phyloP scores from a whole-genome alignment of 2,888 invertebrate genomes.

The Pherbina coryleti region DNA sequence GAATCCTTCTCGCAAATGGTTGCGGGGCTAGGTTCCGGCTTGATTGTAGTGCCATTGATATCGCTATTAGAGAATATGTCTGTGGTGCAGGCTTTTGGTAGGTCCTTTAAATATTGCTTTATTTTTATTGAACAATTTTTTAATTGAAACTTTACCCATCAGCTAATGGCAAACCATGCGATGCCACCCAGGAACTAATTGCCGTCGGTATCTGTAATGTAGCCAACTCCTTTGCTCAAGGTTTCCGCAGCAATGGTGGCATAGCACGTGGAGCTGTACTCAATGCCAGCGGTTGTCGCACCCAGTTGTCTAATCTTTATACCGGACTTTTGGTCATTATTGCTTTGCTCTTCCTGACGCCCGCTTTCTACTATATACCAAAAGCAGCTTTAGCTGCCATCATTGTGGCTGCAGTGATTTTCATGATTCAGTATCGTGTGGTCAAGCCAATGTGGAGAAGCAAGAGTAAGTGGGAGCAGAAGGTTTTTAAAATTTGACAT shows the following conservation, averaged over 20 bases:
- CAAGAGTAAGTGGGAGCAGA: constrained; percentile 76
- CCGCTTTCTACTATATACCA: constrained; percentile 89
- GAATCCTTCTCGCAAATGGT: constrained; percentile 79
- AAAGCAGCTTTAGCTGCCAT: constrained; percentile 89
- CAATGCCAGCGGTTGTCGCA: constrained; percentile 89
- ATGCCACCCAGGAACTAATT: constrained; percentile 92
- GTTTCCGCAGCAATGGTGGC: constrained; percentile 86
- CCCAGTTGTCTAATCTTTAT: constrained; percentile 86
- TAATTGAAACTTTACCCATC: constrained; percentile 6
- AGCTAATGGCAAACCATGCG: constrained; percentile 84
- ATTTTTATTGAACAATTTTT: background rate
- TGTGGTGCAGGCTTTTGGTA: constrained; percentile 70
- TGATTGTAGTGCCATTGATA: constrained; percentile 88
- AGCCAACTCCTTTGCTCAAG: constrained; percentile 87
- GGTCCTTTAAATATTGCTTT: constrained; percentile 39
- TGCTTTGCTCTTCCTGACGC: constrained; percentile 88
- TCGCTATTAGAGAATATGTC: constrained; percentile 92
- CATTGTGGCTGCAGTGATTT: constrained; percentile 91
- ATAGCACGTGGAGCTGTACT: constrained; percentile 89
- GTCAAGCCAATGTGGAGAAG: constrained; percentile 90
- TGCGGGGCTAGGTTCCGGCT: constrained; percentile 84
- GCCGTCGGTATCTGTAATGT: constrained; percentile 85
- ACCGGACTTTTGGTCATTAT: constrained; percentile 86
- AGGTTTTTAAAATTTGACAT: background rate
- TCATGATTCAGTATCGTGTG: constrained; percentile 91